Base-by-base conservation (phyloP, 2,113 vertebrate genomes). In the Pachyramphus minor region DNA sequence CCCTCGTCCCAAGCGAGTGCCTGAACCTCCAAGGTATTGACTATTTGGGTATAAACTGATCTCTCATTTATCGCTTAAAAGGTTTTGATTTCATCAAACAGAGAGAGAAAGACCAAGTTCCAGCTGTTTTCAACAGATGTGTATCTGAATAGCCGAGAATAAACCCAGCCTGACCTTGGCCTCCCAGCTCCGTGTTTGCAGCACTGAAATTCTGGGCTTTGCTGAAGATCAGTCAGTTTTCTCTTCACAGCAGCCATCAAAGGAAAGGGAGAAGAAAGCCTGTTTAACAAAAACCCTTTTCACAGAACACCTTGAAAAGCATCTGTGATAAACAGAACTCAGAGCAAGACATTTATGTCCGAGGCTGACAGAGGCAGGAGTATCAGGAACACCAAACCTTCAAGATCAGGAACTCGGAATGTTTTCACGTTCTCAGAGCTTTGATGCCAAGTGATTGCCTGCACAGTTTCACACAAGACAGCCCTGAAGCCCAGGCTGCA, bases 241-340 rank as follows among this genome's bases (percentile, higher is more conserved):
- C 91, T 90, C 67, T 85, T 96, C 93, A 67, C 89, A 96, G 94
- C 89, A 91, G 87, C 84, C 91, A 94, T 91, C 94, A 97, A 96
- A 96, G 67, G 20, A 12, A 68, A 91, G 66, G 31, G 73, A 94
- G 73, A 89, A 82, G 53, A 94, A 89, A 94, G 90, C 8, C 39
- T 83, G 68, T 77, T 93, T 80, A 93, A 96, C 73, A 94, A 93
- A 95, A 96, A 41, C 14, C 58, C 78, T 90, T 95, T 95, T 67
- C 86, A 78, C 37, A 84, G 73, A 87, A 73, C 63, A 89, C 63
- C 82, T 89, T 93, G 75, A 95, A 94, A 94, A 94, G 78, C 78
- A 85, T 52, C 52, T 91, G 87, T 87, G 87, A 97, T 93, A 94
- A 96, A 91, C 89, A 96, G 81, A 83, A 79, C 71, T 80, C 11